Percentiles rank a stretch among this genome's conserved stretches.
These are phyloP conservation scores for Dioctria linearis DNA, from an alignment of 2,888 invertebrate genomes.

Conservation along the genomic window DNA sequence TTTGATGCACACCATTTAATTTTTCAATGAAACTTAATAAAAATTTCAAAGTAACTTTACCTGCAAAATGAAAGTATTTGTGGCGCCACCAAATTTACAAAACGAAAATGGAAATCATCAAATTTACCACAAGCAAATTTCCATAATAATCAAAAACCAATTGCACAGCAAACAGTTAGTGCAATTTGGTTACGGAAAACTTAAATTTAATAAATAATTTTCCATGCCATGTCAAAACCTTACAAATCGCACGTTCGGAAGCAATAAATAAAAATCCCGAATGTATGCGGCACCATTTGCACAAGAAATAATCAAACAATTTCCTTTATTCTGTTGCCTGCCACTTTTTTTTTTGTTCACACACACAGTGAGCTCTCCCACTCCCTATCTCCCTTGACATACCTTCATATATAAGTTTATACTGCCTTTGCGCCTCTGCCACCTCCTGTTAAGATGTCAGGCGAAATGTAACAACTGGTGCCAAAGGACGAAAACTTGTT, in stretches of 20 bases:
- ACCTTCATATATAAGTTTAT: not conserved
- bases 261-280: constrained; percentile 57
- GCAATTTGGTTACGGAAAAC: constrained; percentile 27
- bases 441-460: constrained; percentile 45
- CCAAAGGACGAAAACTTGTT: constrained; percentile 50
- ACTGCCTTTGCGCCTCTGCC: not conserved
- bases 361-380: not conserved
- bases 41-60: too few species aligned
- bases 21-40: too few species aligned
- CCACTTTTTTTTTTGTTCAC: constrained; percentile 2
- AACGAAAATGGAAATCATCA: too few species aligned
- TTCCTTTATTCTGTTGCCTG: constrained; percentile 33
- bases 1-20: too few species aligned
- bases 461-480: constrained; percentile 52
- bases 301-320: constrained; percentile 48
- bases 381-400: not conserved
- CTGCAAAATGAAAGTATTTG: too few species aligned
- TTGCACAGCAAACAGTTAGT: not conserved
- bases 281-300: constrained; percentile 39
- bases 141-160: too few species aligned
- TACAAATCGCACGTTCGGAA: constrained; percentile 51
- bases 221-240: constrained; percentile 24
- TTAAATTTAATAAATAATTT: constrained; percentile 21
- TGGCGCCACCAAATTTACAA: too few species aligned
- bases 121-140: too few species aligned